A percentile compares a stretch with the other conserved stretches of the same genome.
Evolutionary conservation across 2,888 invertebrate genomes (phyloP).

Genomic region (Falcaria lacertinaria): DNA sequence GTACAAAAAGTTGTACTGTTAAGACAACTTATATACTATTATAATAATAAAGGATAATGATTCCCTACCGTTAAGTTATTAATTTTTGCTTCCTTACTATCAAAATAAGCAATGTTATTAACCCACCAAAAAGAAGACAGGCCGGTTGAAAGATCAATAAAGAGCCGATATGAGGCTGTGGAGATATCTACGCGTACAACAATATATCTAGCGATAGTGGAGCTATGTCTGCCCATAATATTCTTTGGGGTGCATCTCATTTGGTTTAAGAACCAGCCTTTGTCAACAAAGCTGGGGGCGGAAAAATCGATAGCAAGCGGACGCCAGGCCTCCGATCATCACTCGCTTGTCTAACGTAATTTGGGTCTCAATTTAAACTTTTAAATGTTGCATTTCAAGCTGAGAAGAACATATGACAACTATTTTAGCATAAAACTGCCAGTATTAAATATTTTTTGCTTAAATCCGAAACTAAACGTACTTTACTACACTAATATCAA

Average conservation of each 20-base stretch:
- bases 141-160: constrained; percentile 65
- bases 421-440: no score
- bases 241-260: constrained; percentile 80
- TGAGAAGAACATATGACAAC: no score
- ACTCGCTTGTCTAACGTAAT: constrained; percentile 54
- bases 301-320: constrained; percentile 75
- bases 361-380: constrained; percentile 56
- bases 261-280: constrained; percentile 79
- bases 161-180: constrained; percentile 55
- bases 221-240: constrained; percentile 79
- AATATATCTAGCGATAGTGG: constrained; percentile 65
- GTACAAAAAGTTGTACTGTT: no score
- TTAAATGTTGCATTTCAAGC: no score
- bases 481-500: no score
- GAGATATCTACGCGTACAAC: constrained; percentile 52
- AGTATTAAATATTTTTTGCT: no score
- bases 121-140: constrained; percentile 31
- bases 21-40: no score
- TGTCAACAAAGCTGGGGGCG: constrained; percentile 77
- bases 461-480: no score
- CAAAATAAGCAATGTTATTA: constrained; percentile 31
- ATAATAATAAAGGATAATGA: no score
- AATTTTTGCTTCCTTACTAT: neutral
- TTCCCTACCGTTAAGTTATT: neutral
- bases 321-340: constrained; percentile 58